Evolutionary conservation across 2,888 invertebrate species (phyloP), one percentile per base, ranked within the genome.

Genomic region (Mythimna impura): DNA sequence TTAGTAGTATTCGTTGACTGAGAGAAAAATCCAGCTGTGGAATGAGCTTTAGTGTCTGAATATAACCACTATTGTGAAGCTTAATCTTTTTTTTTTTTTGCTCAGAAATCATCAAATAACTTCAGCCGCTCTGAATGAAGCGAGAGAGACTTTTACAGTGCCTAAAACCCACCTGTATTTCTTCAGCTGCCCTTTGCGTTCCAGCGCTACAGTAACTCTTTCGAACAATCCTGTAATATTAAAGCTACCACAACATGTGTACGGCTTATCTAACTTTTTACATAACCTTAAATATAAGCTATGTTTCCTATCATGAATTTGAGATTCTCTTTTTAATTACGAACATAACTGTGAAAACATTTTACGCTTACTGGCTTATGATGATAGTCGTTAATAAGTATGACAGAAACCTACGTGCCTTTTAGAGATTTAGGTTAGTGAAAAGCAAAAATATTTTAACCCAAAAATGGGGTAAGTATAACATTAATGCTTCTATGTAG

Each of bases 291-390:
- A 73, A 14, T 47, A 30, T n/a, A 63, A 52, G 43, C n/a, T 40
- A 50, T 52, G 20, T 63, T 71, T 34, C 17, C 7, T 17, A 50
- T 65, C 34, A 55, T 8, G 40, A 40, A 62, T 55, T 40, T 25
- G 5, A 60, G 36, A 54, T 69, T 69, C 30, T 68, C 30, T 57
- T 69, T 63, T 54, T 67, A 81, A 71, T 78, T 66, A n/a, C 68
- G 43, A 36, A 68, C 58, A 55, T 64, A 52, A 52, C 47, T 50
- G 60, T 66, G 82, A 76, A 73, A 73, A 78, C 2, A 71, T 78
- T 81, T 82, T 60, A 60, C 55, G 82, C 65, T 66, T 40, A 55
- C 67, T 68, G 62, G 65, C 36, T 57, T 70, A 30, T 47, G 62
- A 66, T 55, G 58, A 58, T 63, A 34, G 52, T 77, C 72, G 43